Evolutionary conservation across 1,140 invertebrate species (phyloP).

Genomic region (Acarapis woodi): DNA sequence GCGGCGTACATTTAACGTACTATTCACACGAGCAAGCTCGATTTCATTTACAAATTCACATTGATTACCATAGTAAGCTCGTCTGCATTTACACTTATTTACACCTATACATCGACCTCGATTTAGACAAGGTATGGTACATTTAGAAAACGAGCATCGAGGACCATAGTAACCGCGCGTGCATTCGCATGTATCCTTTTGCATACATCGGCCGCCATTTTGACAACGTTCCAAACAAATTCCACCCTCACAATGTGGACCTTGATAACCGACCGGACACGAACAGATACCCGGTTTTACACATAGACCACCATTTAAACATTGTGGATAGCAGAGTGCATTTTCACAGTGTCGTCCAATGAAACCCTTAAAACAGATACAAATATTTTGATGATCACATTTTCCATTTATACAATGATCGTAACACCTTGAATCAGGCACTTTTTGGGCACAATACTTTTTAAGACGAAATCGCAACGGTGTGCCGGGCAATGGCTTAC

Average conservation of each 20-base stretch:
- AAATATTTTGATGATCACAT: conserved; percentile 45
- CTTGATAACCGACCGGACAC: conserved; percentile 58
- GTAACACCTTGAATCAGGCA: conserved; percentile 56
- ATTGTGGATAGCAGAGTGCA: conserved; percentile 64
- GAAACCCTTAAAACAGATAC: conserved; percentile 59
- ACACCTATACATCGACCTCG: conserved; percentile 13
- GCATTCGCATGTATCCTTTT: conserved; percentile 67
- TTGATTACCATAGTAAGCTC: conserved; percentile 11
- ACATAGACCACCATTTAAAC: conserved; percentile 67
- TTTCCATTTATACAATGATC: conserved; percentile 52
- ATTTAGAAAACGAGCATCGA: conserved; percentile 66
- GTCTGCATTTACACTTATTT: conserved; percentile 12
- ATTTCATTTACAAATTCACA: conserved; percentile 13
- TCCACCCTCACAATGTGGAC: conserved; percentile 60
- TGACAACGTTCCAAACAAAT: conserved; percentile 65
- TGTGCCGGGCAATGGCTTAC: conserved; percentile 47
- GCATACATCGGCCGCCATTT: conserved; percentile 70
- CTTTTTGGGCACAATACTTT: conserved; percentile 77
- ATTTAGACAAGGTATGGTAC: conserved; percentile 14
- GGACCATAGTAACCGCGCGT: conserved; percentile 60
- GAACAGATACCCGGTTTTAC: conserved; percentile 55
- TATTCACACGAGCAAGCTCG: no score
- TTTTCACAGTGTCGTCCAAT: conserved; percentile 8
- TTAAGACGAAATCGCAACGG: conserved; percentile 57
- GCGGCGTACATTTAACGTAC: no score